Evolutionary conservation across 2,888 invertebrate genomes (phyloP).

Genomic region (Odontothrips loti): DNA sequence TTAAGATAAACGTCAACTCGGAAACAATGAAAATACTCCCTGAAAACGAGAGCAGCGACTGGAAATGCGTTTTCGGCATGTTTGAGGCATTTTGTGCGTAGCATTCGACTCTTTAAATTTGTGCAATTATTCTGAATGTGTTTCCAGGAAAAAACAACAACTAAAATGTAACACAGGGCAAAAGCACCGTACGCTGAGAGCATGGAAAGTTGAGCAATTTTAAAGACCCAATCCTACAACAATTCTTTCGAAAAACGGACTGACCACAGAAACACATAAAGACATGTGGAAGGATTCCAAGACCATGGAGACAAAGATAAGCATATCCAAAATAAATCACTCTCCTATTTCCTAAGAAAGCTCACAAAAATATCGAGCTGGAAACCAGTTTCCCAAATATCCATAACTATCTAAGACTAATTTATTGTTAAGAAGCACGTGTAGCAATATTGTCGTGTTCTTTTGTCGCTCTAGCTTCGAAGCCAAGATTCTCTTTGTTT

Average conservation of each 20-base stretch:
- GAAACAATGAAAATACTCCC: too few species aligned
- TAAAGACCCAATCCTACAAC: background rate
- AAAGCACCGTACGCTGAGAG: background rate
- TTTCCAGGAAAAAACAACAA: too few species aligned
- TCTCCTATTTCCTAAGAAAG: background rate
- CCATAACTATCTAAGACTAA: background rate
- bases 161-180: background rate
- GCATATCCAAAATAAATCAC: background rate
- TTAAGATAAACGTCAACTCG: too few species aligned
- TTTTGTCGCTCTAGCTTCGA: background rate
- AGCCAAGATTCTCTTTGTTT: background rate
- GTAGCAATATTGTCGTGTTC: conserved; percentile 20
- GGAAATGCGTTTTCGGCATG: too few species aligned
- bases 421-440: conserved; percentile 5
- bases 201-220: conserved; percentile 2
- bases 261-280: background rate
- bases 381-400: background rate
- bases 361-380: conserved; percentile 3
- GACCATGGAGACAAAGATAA: background rate
- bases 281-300: background rate
- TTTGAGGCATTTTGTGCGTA: too few species aligned
- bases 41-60: too few species aligned
- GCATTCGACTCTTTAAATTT: too few species aligned
- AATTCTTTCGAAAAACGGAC: background rate
- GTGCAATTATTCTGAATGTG: too few species aligned